Percentiles rank a stretch among this genome's conserved stretches.
Conservation (phyloP, 2,797 vertebrate species). For the Megalops cyprinoides region DNA sequence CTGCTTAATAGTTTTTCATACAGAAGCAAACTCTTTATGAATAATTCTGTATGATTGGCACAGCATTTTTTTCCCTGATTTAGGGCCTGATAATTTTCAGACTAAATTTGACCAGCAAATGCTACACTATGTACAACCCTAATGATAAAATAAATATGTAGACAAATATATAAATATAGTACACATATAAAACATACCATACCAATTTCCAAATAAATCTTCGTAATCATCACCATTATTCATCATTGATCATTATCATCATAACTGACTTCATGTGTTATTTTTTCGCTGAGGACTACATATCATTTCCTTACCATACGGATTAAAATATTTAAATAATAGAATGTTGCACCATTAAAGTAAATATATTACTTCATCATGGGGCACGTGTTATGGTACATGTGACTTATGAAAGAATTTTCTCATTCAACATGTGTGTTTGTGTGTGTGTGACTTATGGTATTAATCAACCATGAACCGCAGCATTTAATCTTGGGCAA, state of each 20-base stretch:
- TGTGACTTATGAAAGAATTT: neutral
- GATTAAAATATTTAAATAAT: neutral
- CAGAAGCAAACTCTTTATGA: constrained; percentile 2
- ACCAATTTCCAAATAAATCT: too few species aligned
- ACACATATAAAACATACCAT: too few species aligned
- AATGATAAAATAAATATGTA: neutral
- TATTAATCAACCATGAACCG: neutral
- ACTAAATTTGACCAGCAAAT: neutral
- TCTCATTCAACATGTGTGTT: neutral
- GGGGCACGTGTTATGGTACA: neutral
- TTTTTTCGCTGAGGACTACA: too few species aligned
- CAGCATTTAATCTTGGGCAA: neutral
- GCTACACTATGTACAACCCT: neutral
- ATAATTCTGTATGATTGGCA: neutral
- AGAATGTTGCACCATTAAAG: neutral
- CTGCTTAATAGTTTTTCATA: neutral
- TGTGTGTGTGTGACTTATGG: neutral
- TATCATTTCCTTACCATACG: too few species aligned
- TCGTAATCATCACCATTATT: too few species aligned
- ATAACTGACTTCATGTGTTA: too few species aligned
- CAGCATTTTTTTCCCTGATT: neutral
- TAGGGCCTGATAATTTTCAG: neutral
- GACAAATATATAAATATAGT: too few species aligned
- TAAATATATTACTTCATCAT: too few species aligned
- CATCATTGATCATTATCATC: too few species aligned